Conservation (phyloP, 2,113 vertebrate species). For the cattle (Bos taurus) region DNA sequence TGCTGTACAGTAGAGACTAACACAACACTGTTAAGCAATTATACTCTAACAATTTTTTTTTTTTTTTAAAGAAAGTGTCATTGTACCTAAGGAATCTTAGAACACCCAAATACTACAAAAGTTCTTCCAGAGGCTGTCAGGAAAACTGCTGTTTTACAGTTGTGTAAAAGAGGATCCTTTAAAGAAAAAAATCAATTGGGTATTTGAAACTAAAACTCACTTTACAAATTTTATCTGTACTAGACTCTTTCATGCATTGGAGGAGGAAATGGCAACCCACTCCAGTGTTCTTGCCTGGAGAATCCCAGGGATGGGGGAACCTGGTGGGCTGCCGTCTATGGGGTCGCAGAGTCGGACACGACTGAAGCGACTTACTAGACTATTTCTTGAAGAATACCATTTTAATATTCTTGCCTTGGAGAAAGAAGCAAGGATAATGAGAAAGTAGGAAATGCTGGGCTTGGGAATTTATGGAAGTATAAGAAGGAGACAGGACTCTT, state of each 20-base stretch:
- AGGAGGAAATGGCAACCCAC: no score
- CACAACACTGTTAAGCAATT: background rate
- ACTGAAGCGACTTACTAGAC: no score
- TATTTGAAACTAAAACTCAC: slow-evolving; percentile 12
- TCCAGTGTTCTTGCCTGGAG: no score
- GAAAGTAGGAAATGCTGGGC: background rate
- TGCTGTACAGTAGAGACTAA: background rate
- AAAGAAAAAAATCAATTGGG: background rate
- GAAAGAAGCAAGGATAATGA: background rate
- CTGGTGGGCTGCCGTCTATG: no score
- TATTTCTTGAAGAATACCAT: background rate
- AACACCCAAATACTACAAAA: background rate
- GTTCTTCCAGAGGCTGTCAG: background rate
- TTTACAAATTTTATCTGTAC: background rate
- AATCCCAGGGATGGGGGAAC: no score
- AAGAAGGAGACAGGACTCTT: background rate
- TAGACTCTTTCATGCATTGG: background rate
- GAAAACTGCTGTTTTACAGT: background rate
- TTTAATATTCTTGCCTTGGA: background rate
- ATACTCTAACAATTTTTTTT: background rate
- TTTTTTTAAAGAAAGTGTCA: background rate
- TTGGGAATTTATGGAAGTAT: background rate
- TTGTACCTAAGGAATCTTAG: background rate
- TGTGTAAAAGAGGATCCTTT: background rate
- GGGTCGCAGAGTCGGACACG: no score